A percentile compares a stretch with the other conserved stretches of the same genome.
Conservation (phyloP, 2,888 invertebrate species). For the Rapana venosa region DNA sequence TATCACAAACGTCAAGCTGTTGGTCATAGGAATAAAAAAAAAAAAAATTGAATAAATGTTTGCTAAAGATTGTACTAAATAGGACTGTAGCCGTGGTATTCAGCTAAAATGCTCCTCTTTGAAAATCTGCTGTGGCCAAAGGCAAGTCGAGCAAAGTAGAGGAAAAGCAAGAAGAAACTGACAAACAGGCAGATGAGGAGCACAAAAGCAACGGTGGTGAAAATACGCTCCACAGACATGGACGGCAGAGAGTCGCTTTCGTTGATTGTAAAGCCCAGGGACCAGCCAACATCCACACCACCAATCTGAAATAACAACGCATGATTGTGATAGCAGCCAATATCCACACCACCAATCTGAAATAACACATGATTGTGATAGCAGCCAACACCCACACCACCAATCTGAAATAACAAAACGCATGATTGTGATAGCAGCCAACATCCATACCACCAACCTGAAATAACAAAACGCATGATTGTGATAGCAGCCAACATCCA, state of each 20-base stretch:
- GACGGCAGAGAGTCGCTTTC: constrained; percentile 77
- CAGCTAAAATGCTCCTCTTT: constrained; percentile 50
- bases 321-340: no score
- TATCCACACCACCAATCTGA: no score
- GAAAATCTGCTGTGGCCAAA: constrained; percentile 48
- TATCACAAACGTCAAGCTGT: no score
- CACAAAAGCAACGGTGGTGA: constrained; percentile 61
- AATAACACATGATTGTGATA: no score
- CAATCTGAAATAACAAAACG: no score
- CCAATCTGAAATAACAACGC: constrained; percentile 70
- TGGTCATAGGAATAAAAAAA: no score
- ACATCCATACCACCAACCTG: no score
- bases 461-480: no score
- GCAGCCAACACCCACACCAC: no score
- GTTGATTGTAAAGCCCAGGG: constrained; percentile 80
- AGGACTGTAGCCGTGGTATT: constrained; percentile 58
- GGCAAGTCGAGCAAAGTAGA: constrained; percentile 69
- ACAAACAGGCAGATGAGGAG: constrained; percentile 67
- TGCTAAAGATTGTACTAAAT: constrained; percentile 43
- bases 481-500: no score
- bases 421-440: no score
- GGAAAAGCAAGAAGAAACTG: constrained; percentile 63
- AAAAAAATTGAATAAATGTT: no score
- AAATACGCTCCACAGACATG: constrained; percentile 52
- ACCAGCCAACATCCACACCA: constrained; percentile 79